Evolutionary conservation across 2,888 invertebrate genomes (phyloP), one percentile per base, ranked within the genome.

Genomic region (Euzophera pinguis): DNA sequence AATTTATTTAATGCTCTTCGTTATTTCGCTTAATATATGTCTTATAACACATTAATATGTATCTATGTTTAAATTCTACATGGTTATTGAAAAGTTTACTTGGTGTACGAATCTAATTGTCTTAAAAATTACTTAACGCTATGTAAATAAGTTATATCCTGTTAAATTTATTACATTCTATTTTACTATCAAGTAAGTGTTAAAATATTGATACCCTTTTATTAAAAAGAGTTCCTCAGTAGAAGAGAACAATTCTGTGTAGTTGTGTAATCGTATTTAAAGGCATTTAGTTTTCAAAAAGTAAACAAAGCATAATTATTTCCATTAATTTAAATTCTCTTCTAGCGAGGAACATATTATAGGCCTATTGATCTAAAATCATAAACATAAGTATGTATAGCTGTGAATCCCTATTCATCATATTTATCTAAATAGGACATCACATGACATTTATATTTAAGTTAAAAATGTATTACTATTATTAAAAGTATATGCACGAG

Each of bases 101-200:
- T 45, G 45, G 54, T 64, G 53, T 69, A 63, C 62, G 58, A 58
- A 45, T 45, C 45, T 45, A 32, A 32, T 32, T 45, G 32, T 45
- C 45, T 45, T 34, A 45, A 34, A n/a, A 45, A 52, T 56, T 61
- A 62, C 61, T 52, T 62, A 63, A 71, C 61, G 65, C 78, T 79
- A 76, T 89, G 86, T 88, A 89, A 84, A 89, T 88, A 88, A 87
- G 85, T 87, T 88, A 74, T 75, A 84, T 80, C 86, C 85, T 88
- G 88, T 89, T 88, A 88, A 87, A 87, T 76, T 84, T 87, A 84
- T 84, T 81, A 88, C 89, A 89, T 88, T 89, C 89, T 89, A 89
- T 89, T 88, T 88, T 87, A 88, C 74, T 88, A 87, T 79, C 71
- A 64, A 75, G 68, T 87, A 89, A 89, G 88, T 89, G 88, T 89